phyloP scores from a whole-genome alignment of 2,113 vertebrate species.

The Perognathus longimembris region DNA sequence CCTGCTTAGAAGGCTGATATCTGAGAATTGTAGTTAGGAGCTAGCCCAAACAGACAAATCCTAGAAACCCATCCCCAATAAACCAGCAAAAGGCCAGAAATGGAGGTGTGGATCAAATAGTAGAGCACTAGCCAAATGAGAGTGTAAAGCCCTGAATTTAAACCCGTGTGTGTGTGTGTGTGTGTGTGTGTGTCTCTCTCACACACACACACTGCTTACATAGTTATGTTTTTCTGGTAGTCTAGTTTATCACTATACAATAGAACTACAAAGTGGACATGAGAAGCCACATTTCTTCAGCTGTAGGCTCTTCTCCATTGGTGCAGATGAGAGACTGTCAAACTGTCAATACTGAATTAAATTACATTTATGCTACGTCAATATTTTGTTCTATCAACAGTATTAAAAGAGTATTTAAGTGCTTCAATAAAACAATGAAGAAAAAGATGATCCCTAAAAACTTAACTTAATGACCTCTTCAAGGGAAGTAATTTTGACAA shows the following conservation, averaged over 20 bases:
- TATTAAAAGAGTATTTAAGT: not conserved
- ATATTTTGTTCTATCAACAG: constrained; percentile 26
- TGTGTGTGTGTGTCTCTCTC: too few species aligned
- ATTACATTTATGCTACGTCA: constrained; percentile 6
- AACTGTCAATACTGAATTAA: constrained; percentile 36
- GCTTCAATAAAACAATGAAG: constrained; percentile 22
- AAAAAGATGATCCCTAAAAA: constrained; percentile 43
- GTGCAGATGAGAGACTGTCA: not conserved
- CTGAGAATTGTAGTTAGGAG: too few species aligned
- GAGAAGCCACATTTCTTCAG: constrained; percentile 4
- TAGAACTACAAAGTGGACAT: constrained; percentile 6
- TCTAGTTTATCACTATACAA: constrained; percentile 37
- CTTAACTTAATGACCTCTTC: not conserved
- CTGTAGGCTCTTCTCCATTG: constrained; percentile 3
- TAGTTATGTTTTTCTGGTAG: not conserved
- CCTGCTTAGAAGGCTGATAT: too few species aligned
- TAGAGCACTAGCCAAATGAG: too few species aligned
- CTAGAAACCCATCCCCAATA: too few species aligned
- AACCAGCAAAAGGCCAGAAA: too few species aligned
- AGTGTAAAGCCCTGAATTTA: too few species aligned
- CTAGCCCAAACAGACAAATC: too few species aligned
- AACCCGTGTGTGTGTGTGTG: too few species aligned
- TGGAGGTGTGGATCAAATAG: too few species aligned
- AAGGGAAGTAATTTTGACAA: constrained; percentile 15
- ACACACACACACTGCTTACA: too few species aligned